phyloP scores from a whole-genome alignment of 2,797 vertebrate genomes.

The Gymnothorax reevesii region DNA sequence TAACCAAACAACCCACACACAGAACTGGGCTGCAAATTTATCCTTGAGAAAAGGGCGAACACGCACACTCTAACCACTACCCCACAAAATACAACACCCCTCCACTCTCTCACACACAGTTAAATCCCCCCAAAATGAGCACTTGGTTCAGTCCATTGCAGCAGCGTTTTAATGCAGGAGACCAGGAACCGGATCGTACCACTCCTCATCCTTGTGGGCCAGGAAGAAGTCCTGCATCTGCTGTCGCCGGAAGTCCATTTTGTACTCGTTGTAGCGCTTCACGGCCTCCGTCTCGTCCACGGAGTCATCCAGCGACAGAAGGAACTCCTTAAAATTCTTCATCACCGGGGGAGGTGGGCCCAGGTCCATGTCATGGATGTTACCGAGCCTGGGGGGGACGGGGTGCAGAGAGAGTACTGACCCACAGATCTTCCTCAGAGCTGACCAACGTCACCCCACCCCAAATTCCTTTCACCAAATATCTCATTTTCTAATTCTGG shows the following conservation, averaged over 20 bases:
- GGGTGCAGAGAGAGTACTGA: not conserved
- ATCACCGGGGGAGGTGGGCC: conserved; percentile 86
- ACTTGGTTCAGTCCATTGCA: not conserved
- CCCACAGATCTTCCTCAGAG: no score
- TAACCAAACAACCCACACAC: not conserved
- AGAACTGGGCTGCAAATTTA: not conserved
- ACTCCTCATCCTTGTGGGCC: conserved; percentile 95
- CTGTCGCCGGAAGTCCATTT: conserved; percentile 90
- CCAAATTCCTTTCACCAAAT: no score
- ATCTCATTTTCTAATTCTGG: no score
- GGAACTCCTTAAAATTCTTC: conserved; percentile 94
- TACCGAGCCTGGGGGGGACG: conserved; percentile 78
- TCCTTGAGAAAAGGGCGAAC: not conserved
- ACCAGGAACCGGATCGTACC: conserved; percentile 70
- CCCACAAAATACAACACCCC: not conserved
- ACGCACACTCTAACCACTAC: not conserved
- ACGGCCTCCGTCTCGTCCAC: conserved; percentile 94
- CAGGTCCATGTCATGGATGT: conserved; percentile 88
- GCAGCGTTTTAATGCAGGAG: not conserved
- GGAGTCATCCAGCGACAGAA: conserved; percentile 88
- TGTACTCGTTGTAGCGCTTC: conserved; percentile 93
- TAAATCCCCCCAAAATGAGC: not conserved
- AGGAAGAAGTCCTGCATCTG: conserved; percentile 98
- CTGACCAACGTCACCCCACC: no score
- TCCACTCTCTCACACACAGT: not conserved